Conservation (phyloP, 2,888 invertebrate genomes). For the Scaptomyza polygonia region DNA sequence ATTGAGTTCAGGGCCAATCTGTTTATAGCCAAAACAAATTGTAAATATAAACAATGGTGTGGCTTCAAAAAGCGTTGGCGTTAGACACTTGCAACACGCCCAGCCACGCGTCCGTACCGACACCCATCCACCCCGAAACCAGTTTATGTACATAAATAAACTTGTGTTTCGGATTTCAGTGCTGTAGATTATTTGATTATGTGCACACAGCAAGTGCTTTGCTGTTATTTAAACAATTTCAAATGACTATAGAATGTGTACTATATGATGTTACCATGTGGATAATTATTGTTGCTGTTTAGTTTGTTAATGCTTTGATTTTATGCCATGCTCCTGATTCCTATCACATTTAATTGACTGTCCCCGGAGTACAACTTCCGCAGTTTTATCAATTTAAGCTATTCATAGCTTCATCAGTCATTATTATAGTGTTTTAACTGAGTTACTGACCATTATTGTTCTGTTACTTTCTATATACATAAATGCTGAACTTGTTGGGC, state of each 20-base stretch:
- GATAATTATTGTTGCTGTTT: conserved; percentile 18
- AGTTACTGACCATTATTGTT: background rate
- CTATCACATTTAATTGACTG: conserved; percentile 32
- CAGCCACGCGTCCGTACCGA: background rate
- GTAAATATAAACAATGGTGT: conserved; percentile 43
- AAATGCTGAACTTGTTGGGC: conserved; percentile 32
- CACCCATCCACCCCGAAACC: conserved; percentile 5
- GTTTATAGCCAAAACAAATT: conserved; percentile 30
- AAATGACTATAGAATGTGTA: conserved; percentile 9
- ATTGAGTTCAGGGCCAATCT: conserved; percentile 38
- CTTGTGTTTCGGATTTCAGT: conserved; percentile 12
- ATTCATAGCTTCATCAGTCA: background rate
- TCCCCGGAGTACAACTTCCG: conserved; percentile 22
- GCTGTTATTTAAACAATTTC: conserved; percentile 60
- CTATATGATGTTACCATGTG: conserved; percentile 3
- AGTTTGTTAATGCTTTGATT: conserved; percentile 7
- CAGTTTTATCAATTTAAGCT: background rate
- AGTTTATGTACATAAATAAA: conserved; percentile 45
- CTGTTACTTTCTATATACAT: conserved; percentile 18
- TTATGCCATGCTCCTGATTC: conserved; percentile 37
- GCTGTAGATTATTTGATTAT: conserved; percentile 39
- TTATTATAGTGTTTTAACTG: conserved; percentile 1
- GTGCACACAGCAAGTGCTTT: conserved; percentile 47
- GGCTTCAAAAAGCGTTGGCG: conserved; percentile 24
- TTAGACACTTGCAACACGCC: conserved; percentile 42